These are phyloP conservation scores for Lepetodrilus schrolli DNA, from an alignment of 2,888 invertebrate species.

Conservation along the genomic window DNA sequence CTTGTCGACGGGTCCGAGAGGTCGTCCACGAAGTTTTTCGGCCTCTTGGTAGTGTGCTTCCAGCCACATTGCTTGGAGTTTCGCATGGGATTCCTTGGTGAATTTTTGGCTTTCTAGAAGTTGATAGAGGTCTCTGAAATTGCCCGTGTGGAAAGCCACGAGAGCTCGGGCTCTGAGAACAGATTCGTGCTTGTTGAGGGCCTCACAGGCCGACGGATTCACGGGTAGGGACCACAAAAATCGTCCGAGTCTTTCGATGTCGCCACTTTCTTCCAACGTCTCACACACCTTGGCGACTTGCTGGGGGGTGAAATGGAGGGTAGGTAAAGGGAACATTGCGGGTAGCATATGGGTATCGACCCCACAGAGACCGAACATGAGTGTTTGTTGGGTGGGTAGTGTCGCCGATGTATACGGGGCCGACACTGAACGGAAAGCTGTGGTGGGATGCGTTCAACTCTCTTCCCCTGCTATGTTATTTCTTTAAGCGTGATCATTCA, in stretches of 20 bases:
- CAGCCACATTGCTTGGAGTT: constrained; percentile 92
- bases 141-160: constrained; percentile 92
- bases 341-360: constrained; percentile 41
- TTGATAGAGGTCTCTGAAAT: constrained; percentile 90
- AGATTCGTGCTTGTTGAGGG: constrained; percentile 90
- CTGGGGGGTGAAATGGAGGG: constrained; percentile 72
- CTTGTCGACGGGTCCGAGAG: constrained; percentile 94
- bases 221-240: constrained; percentile 95
- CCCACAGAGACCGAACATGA: constrained; percentile 47
- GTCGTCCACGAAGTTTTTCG: constrained; percentile 89
- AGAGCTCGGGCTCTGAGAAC: constrained; percentile 89
- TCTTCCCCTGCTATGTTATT: constrained; percentile 5
- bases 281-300: constrained; percentile 75
- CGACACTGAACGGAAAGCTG: constrained; percentile 4
- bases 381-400: not conserved
- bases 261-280: constrained; percentile 78
- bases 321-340: constrained; percentile 66
- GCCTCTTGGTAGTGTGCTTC: constrained; percentile 96
- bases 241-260: constrained; percentile 81
- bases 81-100: constrained; percentile 90
- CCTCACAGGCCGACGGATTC: constrained; percentile 84
- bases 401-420: too few relatives aligned
- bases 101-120: constrained; percentile 93
- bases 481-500: constrained; percentile 35
- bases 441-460: constrained; percentile 15